Conservation (phyloP, 2,888 invertebrate genomes). For the Diaperis boleti region DNA sequence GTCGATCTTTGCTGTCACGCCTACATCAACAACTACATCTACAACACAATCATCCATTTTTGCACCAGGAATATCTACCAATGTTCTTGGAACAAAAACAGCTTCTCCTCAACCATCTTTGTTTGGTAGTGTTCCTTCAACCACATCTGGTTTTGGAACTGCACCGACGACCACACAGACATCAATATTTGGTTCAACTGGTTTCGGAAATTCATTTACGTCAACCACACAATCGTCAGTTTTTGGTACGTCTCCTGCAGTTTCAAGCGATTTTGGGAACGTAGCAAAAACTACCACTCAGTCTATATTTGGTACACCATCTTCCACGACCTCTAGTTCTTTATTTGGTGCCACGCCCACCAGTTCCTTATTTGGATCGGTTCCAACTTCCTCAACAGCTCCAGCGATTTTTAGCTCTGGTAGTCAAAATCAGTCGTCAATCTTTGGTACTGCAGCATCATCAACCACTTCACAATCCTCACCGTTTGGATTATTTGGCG, state of each 20-base stretch:
- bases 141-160: background rate
- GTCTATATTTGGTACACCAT: conserved; percentile 42
- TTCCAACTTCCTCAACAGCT: conserved; percentile 53
- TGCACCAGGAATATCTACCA: background rate
- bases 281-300: conserved; percentile 36
- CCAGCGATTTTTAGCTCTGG: conserved; percentile 49
- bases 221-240: conserved; percentile 38
- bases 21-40: background rate
- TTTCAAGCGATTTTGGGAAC: conserved; percentile 42
- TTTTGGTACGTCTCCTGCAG: conserved; percentile 41
- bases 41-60: background rate
- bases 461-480: conserved; percentile 54
- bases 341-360: conserved; percentile 44
- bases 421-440: conserved; percentile 26
- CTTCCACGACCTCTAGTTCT: conserved; percentile 33
- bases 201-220: background rate
- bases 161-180: background rate
- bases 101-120: conserved; percentile 5
- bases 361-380: conserved; percentile 44
- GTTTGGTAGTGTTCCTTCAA: conserved; percentile 23
- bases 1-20: too few species aligned
- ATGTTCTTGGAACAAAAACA: conserved; percentile 21
- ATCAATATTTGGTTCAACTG: background rate
- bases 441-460: conserved; percentile 49
- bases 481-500: conserved; percentile 16